A percentile compares a stretch with the other conserved stretches of the same genome.
These are phyloP conservation scores for Tenualosa thibaudeaui DNA, from an alignment of 2,797 vertebrate species.

Conservation along the genomic window DNA sequence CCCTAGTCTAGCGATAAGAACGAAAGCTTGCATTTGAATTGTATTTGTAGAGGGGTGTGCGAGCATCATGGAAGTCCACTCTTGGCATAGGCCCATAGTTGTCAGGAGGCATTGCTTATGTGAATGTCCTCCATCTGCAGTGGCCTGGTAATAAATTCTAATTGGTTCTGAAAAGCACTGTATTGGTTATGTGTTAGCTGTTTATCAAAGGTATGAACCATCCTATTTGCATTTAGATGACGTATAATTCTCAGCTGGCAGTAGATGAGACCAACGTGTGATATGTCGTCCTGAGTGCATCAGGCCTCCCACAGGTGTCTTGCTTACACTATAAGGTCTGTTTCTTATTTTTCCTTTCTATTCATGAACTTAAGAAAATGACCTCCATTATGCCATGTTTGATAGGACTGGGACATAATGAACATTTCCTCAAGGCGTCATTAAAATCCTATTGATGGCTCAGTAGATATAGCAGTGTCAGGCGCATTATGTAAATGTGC, in stretches of 20 bases:
- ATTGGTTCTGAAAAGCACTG: conserved; percentile 75
- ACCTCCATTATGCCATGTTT: conserved; percentile 56
- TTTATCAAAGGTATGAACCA: conserved; percentile 75
- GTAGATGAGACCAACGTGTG: conserved; percentile 69
- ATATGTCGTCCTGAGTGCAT: conserved; percentile 65
- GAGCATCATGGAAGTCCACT: not conserved
- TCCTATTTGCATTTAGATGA: conserved; percentile 81
- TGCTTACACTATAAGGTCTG: conserved; percentile 33
- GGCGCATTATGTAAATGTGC: conserved; percentile 53
- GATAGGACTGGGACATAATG: conserved; percentile 55
- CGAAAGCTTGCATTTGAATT: not conserved
- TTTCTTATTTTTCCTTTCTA: not conserved
- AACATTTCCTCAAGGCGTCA: conserved; percentile 59
- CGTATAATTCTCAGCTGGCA: conserved; percentile 71
- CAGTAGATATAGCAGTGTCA: conserved; percentile 51
- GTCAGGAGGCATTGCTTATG: not conserved
- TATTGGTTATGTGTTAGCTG: conserved; percentile 72
- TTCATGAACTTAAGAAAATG: conserved; percentile 52
- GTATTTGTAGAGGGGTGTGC: not conserved
- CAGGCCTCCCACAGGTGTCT: conserved; percentile 58
- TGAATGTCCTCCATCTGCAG: conserved; percentile 41
- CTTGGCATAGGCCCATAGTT: not conserved
- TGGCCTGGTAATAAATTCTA: conserved; percentile 67
- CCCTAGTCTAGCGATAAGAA: not conserved
- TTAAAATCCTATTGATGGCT: conserved; percentile 54